A percentile compares a stretch with the other conserved stretches of the same genome.
phyloP scores from a whole-genome alignment of 1,140 invertebrate genomes.

The Rhyacophila brunnea region DNA sequence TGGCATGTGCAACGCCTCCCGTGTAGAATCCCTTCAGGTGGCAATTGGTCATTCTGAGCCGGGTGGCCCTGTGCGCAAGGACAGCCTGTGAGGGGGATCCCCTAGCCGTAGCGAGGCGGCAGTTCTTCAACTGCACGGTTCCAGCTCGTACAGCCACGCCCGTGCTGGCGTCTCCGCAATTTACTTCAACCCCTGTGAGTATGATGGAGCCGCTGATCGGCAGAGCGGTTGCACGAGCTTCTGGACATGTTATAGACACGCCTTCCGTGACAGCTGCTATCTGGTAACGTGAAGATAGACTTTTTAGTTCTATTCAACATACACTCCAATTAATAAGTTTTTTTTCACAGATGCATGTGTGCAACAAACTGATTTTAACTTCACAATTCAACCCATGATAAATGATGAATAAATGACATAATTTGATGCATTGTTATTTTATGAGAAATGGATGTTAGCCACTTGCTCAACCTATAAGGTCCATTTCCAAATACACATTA shows the following conservation, averaged over 20 bases:
- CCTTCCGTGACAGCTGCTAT: slow-evolving; percentile 8
- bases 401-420: too few relatives aligned
- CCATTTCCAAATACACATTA: too few relatives aligned
- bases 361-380: too few relatives aligned
- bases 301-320: too few relatives aligned
- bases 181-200: background rate
- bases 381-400: too few relatives aligned
- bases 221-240: slow-evolving; percentile 16
- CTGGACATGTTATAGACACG: slow-evolving; percentile 6
- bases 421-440: too few relatives aligned
- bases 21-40: slow-evolving; percentile 26
- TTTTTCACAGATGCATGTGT: too few relatives aligned
- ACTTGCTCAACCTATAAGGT: too few relatives aligned
- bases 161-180: slow-evolving; percentile 13
- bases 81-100: slow-evolving; percentile 9
- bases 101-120: background rate
- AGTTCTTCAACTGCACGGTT: background rate
- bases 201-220: background rate
- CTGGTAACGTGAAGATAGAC: slow-evolving; percentile 6
- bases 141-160: slow-evolving; percentile 17
- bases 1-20: slow-evolving; percentile 24
- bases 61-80: slow-evolving; percentile 5
- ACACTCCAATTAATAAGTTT: too few relatives aligned
- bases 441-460: too few relatives aligned
- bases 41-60: slow-evolving; percentile 7